phyloP scores from a whole-genome alignment of 2,888 invertebrate species.

The Anagyrus pseudococci region DNA sequence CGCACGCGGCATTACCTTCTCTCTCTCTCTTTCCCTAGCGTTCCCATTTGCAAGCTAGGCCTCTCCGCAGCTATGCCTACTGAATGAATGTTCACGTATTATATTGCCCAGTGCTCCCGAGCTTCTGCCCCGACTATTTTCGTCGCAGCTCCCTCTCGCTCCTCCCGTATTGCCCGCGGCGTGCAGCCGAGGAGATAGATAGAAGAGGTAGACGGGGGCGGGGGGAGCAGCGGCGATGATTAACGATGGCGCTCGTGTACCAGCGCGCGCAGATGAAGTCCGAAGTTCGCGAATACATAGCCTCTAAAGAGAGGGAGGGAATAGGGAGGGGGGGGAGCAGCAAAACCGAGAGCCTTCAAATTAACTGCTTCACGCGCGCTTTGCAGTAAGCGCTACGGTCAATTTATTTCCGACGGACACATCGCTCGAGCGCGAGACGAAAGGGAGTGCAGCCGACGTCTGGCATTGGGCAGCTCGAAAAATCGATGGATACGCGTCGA shows the following conservation, averaged over 20 bases:
- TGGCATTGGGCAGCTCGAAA: conserved; percentile 22
- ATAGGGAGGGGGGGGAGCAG: conserved; percentile 8
- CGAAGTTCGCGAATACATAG: too few relatives aligned
- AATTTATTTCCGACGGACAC: conserved; percentile 14
- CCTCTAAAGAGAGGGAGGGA: too few relatives aligned
- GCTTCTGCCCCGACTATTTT: conserved; percentile 32
- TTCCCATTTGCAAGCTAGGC: conserved; percentile 23
- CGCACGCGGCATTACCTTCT: conserved; percentile 16
- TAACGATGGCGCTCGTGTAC: conserved; percentile 30
- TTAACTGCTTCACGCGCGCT: conserved; percentile 39
- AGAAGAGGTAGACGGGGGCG: too few relatives aligned
- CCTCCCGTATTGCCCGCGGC: too few relatives aligned
- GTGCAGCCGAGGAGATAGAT: conserved; percentile 8
- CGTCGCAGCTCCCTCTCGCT: too few relatives aligned
- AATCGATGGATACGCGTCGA: conserved; percentile 20
- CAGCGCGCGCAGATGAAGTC: background rate
- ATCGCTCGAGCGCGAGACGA: background rate
- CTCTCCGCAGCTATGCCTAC: too few relatives aligned
- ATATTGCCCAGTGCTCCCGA: conserved; percentile 28
- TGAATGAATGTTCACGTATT: conserved; percentile 38
- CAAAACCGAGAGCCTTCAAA: conserved; percentile 29
- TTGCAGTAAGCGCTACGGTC: conserved; percentile 24
- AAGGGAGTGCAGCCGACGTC: too few relatives aligned
- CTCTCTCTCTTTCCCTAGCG: conserved; percentile 26
- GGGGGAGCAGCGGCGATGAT: conserved; percentile 29